Evolutionary conservation across 2,113 vertebrate species (phyloP), one percentile per base, ranked within the genome.

Genomic region (Chaetodon trifascialis): DNA sequence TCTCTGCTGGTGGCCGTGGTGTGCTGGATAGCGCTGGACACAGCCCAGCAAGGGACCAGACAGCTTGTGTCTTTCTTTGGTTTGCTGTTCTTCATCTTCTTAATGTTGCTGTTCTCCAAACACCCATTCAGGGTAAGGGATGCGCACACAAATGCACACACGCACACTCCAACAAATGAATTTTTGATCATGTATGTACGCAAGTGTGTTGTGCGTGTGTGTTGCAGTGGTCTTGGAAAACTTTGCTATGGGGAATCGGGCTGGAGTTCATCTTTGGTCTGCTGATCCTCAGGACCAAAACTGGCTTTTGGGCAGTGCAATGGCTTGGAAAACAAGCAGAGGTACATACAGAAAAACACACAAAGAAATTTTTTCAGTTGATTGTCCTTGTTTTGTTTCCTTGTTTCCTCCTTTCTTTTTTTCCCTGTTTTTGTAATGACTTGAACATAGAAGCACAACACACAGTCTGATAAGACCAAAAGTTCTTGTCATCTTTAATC

Each of bases 191-290:
- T 47, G 4, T 25, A 9, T 55, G 6, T n/a, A 40, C 3, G 0
- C 11, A 15, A 44, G 47, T 4, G 2, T 72, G 10, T 66, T 80
- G n/a, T 49, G 42, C 40, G 60, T 75, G 54, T 85, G 60, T 85
- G 51, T 77, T 81, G 66, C 87, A 98, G 97, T 94, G 97, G 90
- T 85, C 87, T 65, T 97, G 96, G 96, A 95, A 94, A 81, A 94
- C 95, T 66, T 90, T 98, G 60, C 78, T 97, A 52, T 96, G 94
- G 91, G 97, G 97, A 59, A 83, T 95, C 56, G 95, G 88, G 62
- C 76, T 98, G 21, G 96, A 98, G 86, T 97, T 97, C 92, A n/a
- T 95, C 74, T 92, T 97, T 79, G 97, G 96, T 11, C 59, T 98
- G 78, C 52, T 98, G 67, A 96, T 95, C 73, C 86, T 98, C 76